Base-by-base conservation (phyloP, 2,888 invertebrate genomes). In the Leucozona laternaria region DNA sequence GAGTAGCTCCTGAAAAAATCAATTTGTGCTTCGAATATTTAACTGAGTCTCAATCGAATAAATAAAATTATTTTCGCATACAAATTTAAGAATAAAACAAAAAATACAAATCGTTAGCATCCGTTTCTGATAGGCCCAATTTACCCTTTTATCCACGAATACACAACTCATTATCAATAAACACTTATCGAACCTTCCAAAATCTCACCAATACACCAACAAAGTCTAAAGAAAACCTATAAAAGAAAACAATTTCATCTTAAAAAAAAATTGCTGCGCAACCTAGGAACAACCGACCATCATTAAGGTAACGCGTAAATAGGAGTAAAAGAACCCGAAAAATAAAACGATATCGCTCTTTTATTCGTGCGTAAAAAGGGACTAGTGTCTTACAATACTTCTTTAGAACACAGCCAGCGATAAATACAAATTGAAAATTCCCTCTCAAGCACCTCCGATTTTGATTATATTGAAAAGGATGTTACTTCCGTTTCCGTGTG, bases 231-330 rank as follows among this genome's bases (percentile, higher is more conserved):
- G 13, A 40, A 40, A 31, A 13, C 11, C 37, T 37, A 57, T 37
- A 53, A 50, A 60, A 22, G 6, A 40, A 68, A 45, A 37, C 55
- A 66, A 68, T 82, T 66, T 37, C 25, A 60, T 72, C 37, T 57
- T 11, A 28, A 57, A 45, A 31, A 55, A 45, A 50, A 28, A 57
- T 57, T 15, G 43, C n/a, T 31, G 22, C 57, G 20, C 40, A 64
- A 81, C 55, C 71, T 48, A 11, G n/a, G 17, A 64, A 20, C 45
- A 62, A 31, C 37, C 71, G 80, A 76, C 58, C 84, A 60, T 76
- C 80, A 84, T 84, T 84, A 80, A 53, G 76, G 80, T 72, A 84
- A 80, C 80, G 80, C 76, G 76, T 72, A 80, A 84, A 80, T 84
- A 80, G 71, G 68, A 66, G 84, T 80, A 76, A 64, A 17, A 84